A percentile compares a stretch with the other conserved stretches of the same genome.
Conservation (phyloP, 2,797 vertebrate species). For the Scolopax rusticola region DNA sequence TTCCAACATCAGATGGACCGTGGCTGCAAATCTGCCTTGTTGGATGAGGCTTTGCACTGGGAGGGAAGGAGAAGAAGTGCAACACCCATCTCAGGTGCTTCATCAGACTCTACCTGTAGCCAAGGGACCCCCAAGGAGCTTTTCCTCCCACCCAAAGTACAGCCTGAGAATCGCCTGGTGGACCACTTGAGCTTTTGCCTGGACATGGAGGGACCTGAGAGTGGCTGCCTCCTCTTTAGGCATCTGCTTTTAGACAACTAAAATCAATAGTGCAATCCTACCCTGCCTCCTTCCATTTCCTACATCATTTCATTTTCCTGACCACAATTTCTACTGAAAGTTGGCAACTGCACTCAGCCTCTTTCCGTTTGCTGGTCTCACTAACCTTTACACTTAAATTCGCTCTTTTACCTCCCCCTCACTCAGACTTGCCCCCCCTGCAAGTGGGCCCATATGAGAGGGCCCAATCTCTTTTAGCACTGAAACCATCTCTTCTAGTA, state of each 20-base stretch:
- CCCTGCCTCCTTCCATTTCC: neutral
- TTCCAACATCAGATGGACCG: neutral
- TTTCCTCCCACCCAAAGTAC: neutral
- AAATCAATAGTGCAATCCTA: neutral
- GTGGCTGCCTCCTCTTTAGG: neutral
- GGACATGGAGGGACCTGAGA: neutral
- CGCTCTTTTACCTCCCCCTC: neutral
- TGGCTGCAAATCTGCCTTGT: neutral
- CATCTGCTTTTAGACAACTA: neutral
- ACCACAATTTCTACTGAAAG: neutral
- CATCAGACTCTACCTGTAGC: neutral
- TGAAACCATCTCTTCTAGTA: neutral
- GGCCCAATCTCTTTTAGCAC: neutral
- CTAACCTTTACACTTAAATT: neutral
- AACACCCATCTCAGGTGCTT: neutral
- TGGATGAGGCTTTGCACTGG: neutral
- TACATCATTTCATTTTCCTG: neutral
- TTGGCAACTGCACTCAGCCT: neutral
- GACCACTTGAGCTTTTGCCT: neutral
- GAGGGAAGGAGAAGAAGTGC: neutral
- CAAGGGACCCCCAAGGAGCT: neutral
- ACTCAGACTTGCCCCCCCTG: neutral
- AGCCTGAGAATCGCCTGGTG: rapidly evolving
- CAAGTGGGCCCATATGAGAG: neutral
- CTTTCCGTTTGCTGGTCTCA: neutral